Evolutionary conservation across 2,888 invertebrate genomes (phyloP).

Genomic region (Isoperla grammatica): DNA sequence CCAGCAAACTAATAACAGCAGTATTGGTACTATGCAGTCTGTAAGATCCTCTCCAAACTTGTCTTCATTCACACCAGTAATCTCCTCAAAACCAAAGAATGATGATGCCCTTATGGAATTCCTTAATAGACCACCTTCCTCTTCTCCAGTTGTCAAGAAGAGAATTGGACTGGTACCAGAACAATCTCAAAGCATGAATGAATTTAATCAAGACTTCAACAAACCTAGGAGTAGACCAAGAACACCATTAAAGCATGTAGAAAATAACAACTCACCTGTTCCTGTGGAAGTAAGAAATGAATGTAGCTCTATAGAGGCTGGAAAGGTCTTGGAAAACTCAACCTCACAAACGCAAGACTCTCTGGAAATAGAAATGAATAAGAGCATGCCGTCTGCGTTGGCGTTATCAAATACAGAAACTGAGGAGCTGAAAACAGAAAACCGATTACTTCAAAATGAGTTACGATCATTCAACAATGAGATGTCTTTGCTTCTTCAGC

Average conservation of each 20-base stretch:
- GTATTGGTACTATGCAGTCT: background rate
- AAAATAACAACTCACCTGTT: background rate
- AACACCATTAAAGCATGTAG: too few relatives aligned
- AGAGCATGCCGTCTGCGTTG: too few relatives aligned
- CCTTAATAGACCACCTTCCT: slow-evolving; percentile 36
- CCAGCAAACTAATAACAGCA: background rate
- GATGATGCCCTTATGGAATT: slow-evolving; percentile 31
- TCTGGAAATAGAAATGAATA: too few relatives aligned
- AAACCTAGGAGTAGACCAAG: too few relatives aligned
- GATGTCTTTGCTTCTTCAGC: slow-evolving; percentile 44
- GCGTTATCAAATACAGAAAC: background rate
- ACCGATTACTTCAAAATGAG: slow-evolving; percentile 45
- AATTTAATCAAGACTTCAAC: too few relatives aligned
- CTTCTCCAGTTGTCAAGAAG: too few relatives aligned
- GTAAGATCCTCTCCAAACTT: slow-evolving; percentile 23
- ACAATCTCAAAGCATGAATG: too few relatives aligned
- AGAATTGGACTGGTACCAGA: too few relatives aligned
- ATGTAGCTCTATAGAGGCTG: too few relatives aligned
- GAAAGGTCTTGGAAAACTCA: too few relatives aligned
- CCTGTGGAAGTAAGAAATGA: background rate
- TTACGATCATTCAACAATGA: slow-evolving; percentile 49
- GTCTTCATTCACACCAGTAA: slow-evolving; percentile 3
- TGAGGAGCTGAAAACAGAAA: slow-evolving; percentile 31
- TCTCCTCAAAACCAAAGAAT: slow-evolving; percentile 20
- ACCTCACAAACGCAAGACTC: too few relatives aligned